phyloP scores from a whole-genome alignment of 2,797 vertebrate species.

The Lindbergichthys nudifrons region DNA sequence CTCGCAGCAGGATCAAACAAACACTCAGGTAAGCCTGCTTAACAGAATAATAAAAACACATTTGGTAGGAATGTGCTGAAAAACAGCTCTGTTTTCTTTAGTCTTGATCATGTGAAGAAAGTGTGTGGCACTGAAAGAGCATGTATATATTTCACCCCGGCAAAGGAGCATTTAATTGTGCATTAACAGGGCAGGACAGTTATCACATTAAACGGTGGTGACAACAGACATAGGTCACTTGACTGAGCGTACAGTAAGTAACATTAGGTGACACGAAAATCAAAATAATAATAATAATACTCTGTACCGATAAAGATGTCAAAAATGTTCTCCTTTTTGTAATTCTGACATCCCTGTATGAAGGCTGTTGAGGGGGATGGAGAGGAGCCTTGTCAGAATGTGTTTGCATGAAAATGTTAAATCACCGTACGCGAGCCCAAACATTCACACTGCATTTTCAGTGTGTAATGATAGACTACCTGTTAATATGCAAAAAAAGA shows the following conservation, averaged over 20 bases:
- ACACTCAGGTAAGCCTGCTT: conserved; percentile 65
- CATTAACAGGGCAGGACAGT: conserved; percentile 57
- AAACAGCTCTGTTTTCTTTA: conserved; percentile 4
- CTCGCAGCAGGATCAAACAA: conserved; percentile 48
- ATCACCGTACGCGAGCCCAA: conserved; percentile 20
- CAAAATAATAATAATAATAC: conserved; percentile 45
- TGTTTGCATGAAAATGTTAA: conserved; percentile 50
- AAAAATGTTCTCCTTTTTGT: conserved; percentile 51
- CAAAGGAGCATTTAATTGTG: conserved; percentile 41
- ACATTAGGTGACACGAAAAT: conserved; percentile 57
- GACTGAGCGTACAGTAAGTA: conserved; percentile 55
- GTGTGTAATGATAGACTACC: conserved; percentile 7
- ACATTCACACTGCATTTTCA: conserved; percentile 1
- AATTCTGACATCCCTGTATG: conserved; percentile 62
- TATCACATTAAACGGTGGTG: conserved; percentile 66
- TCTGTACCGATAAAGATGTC: conserved; percentile 52
- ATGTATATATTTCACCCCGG: conserved; percentile 3
- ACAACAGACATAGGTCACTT: conserved; percentile 68
- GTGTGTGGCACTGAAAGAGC: conserved; percentile 24
- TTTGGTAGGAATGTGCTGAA: background rate
- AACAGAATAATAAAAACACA: conserved; percentile 24
- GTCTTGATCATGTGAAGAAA: conserved; percentile 22
- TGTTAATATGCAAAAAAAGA: conserved; percentile 20
- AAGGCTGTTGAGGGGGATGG: conserved; percentile 36
- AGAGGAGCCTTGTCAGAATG: conserved; percentile 59